Base-by-base conservation (phyloP, 2,797 vertebrate species). In the Xyrichtys novacula region DNA sequence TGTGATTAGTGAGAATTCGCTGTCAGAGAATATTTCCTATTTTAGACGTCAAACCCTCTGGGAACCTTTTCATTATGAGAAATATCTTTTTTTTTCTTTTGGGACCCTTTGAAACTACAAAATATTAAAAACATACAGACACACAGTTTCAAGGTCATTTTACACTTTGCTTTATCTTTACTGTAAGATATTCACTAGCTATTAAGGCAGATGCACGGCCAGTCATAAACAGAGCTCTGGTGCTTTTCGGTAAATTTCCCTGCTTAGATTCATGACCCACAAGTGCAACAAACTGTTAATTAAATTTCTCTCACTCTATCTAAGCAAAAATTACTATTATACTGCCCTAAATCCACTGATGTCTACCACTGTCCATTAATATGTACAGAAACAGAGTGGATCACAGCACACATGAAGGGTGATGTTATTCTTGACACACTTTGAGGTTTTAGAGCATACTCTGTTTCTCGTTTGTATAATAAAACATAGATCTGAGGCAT, bases 381-480 rank as follows among this genome's bases (percentile, higher is more conserved):
- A 36, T 55, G 60, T 17, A 22, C 20, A 38, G n/a, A 31, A 15
- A 1, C 11, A 4, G 6, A 26, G 22, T 46, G 20, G 16, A 15
- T 52, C 10, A 38, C 20, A 44, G 32, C 53, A 46, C 53, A 68
- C 22, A n/a, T 43, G 36, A 28, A 42, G 4, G 19, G 20, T 40
- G 52, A 56, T 48, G 29, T 39, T 43, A 34, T 31, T 56, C 60
- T 49, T 65, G 15, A 40, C 2, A 32, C 10, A 25, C 58, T 58
- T 31, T 71, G 47, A 74, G 58, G 53, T 46, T 64, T 46, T 23
- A 70, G 49, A 3, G 39, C 39, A 22, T 25, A 14, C 40, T 59
- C 73, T 83, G 46, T 54, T 42, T 65, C 46, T 80, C 23, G 17
- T 59, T 79, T 72, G 69, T 66, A 54, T 48, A 43, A 77, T 80